phyloP scores from a whole-genome alignment of 2,888 invertebrate genomes.

The Watsonalla binaria region DNA sequence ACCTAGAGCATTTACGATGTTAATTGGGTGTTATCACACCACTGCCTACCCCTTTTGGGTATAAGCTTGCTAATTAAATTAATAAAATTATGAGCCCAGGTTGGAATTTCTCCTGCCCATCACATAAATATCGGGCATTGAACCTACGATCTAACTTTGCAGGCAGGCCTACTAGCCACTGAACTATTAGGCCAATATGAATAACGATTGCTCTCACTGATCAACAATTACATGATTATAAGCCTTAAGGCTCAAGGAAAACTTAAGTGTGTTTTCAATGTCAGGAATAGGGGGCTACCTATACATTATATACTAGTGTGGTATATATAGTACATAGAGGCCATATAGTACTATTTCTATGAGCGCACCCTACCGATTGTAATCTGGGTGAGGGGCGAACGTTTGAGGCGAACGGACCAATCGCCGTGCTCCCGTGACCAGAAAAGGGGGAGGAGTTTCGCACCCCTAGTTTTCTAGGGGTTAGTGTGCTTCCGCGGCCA shows the following conservation, averaged over 20 bases:
- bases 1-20: too few relatives aligned
- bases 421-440: conserved; percentile 76
- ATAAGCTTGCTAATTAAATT: too few relatives aligned
- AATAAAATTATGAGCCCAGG: too few relatives aligned
- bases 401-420: conserved; percentile 70
- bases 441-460: conserved; percentile 79
- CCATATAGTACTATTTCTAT: conserved; percentile 76
- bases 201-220: too few relatives aligned
- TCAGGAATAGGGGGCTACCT: conserved; percentile 60
- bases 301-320: conserved; percentile 54
- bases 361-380: conserved; percentile 78
- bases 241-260: conserved; percentile 10
- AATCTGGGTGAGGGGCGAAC: conserved; percentile 75
- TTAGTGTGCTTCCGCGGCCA: conserved; percentile 79
- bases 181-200: too few relatives aligned
- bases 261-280: conserved; percentile 54
- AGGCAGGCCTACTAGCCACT: too few relatives aligned
- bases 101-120: too few relatives aligned
- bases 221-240: too few relatives aligned
- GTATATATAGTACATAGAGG: conserved; percentile 58
- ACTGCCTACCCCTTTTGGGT: too few relatives aligned
- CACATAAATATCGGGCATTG: too few relatives aligned
- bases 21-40: too few relatives aligned
- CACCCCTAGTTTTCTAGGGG: conserved; percentile 80
- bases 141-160: too few relatives aligned